Evolutionary conservation across 1,140 invertebrate species (phyloP).

Genomic region (Zaprionus davidi): DNA sequence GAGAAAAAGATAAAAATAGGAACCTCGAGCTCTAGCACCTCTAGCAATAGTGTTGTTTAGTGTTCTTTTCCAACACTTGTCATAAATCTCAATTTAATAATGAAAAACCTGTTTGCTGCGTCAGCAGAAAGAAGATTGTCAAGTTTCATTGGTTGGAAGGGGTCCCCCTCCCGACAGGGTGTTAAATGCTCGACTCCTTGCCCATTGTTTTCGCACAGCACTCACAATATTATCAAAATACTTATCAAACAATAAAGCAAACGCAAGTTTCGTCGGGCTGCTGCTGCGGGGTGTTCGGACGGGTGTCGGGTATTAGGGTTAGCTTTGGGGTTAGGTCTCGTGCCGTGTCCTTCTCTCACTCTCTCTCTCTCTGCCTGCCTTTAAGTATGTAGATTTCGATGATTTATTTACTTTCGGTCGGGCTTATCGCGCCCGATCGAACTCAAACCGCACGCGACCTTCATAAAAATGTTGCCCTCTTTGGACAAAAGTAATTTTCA

Average conservation of each 20-base stretch:
- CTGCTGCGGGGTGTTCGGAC: not conserved
- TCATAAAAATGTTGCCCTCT: slow-evolving; percentile 73
- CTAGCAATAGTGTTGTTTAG: slow-evolving; percentile 22
- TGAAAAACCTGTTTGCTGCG: slow-evolving; percentile 34
- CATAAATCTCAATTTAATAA: slow-evolving; percentile 70
- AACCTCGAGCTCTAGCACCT: too few relatives aligned
- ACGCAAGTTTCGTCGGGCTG: slow-evolving; percentile 37
- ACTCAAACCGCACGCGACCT: slow-evolving; percentile 78
- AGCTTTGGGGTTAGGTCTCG: slow-evolving; percentile 42
- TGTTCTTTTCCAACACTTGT: slow-evolving; percentile 35
- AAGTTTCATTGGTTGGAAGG: not conserved
- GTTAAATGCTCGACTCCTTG: slow-evolving; percentile 52
- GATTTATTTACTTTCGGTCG: slow-evolving; percentile 58
- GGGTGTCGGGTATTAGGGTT: slow-evolving; percentile 40
- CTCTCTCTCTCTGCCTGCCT: not conserved
- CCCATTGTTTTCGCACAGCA: slow-evolving; percentile 47
- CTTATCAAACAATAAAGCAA: slow-evolving; percentile 79
- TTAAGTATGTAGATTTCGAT: slow-evolving; percentile 50
- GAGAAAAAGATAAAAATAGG: not conserved
- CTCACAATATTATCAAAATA: slow-evolving; percentile 77
- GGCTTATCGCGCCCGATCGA: slow-evolving; percentile 54
- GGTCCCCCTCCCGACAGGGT: slow-evolving; percentile 29
- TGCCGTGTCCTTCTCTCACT: not conserved
- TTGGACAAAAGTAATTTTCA: slow-evolving; percentile 63
- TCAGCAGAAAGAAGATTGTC: not conserved